A percentile compares a stretch with the other conserved stretches of the same genome.
Conservation (phyloP, 2,888 invertebrate genomes). For the Apantesis nais region DNA sequence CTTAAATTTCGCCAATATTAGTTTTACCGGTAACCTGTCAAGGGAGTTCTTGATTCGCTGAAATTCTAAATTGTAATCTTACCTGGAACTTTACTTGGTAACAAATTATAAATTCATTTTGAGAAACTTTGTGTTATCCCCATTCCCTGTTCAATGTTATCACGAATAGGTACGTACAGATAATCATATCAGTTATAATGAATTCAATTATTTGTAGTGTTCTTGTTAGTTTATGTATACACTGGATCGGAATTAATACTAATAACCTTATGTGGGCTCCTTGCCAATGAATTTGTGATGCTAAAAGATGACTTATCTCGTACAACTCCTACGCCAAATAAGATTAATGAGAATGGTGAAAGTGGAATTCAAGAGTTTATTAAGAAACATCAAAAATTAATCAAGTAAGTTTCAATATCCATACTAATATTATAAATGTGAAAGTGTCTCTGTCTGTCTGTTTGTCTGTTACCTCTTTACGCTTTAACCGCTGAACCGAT, state of each 20-base stretch:
- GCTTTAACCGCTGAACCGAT: no score
- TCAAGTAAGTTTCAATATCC: conserved; percentile 51
- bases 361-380: conserved; percentile 52
- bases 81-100: not conserved
- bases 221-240: conserved; percentile 46
- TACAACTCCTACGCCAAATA: conserved; percentile 36
- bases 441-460: no score
- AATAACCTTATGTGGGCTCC: conserved; percentile 54
- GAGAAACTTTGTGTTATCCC: not conserved
- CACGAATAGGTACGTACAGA: not conserved
- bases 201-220: conserved; percentile 43
- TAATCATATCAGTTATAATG: not conserved
- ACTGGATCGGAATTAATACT: conserved; percentile 56
- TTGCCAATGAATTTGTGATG: conserved; percentile 59
- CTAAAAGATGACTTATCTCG: conserved; percentile 58
- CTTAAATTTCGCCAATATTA: no score
- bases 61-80: not conserved
- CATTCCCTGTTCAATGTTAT: not conserved
- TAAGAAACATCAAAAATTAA: conserved; percentile 60
- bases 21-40: no score
- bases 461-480: no score
- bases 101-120: not conserved
- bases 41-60: no score
- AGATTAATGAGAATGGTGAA: conserved; percentile 5
- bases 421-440: no score